Evolutionary conservation across 23 tunicate genomes (phyloP).

Genomic region (Corella eumyota): DNA sequence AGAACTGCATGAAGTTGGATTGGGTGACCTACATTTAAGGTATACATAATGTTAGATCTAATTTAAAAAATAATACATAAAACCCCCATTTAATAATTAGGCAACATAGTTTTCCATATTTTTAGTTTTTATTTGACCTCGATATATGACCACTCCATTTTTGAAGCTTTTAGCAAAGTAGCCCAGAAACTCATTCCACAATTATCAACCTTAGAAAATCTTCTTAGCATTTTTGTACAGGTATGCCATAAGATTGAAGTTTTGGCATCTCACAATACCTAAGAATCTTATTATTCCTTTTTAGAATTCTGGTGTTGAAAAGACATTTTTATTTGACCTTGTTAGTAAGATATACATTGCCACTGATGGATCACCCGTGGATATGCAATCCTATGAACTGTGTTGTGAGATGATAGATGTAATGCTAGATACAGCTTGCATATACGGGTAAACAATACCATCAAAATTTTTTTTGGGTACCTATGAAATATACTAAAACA

Average conservation of each 20-base stretch:
- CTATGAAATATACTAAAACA: neutral
- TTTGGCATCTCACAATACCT: neutral
- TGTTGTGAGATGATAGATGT: slow-evolving; percentile 98
- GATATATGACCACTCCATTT: slow-evolving; percentile 91
- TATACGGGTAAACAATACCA: slow-evolving; percentile 90
- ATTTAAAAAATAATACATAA: neutral
- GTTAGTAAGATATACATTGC: slow-evolving; percentile 92
- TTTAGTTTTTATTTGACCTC: slow-evolving; percentile 81
- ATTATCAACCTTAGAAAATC: slow-evolving; percentile 73
- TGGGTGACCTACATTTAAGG: slow-evolving; percentile 68
- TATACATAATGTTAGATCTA: neutral
- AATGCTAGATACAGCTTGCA: slow-evolving; percentile 83
- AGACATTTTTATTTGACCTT: slow-evolving; percentile 83
- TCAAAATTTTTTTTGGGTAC: neutral
- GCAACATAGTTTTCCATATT: no score
- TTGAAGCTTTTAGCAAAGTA: slow-evolving; percentile 96
- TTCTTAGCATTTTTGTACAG: slow-evolving; percentile 81
- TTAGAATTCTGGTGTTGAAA: slow-evolving; percentile 80
- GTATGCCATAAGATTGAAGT: neutral
- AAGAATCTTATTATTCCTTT: neutral
- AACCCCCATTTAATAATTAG: no score
- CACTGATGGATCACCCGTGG: slow-evolving; percentile 88
- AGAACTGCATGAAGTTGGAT: slow-evolving; percentile 61
- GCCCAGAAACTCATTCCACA: slow-evolving; percentile 93
- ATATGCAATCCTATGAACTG: slow-evolving; percentile 93